Conservation (phyloP, 2,888 invertebrate genomes). For the Erebia aethiops region DNA sequence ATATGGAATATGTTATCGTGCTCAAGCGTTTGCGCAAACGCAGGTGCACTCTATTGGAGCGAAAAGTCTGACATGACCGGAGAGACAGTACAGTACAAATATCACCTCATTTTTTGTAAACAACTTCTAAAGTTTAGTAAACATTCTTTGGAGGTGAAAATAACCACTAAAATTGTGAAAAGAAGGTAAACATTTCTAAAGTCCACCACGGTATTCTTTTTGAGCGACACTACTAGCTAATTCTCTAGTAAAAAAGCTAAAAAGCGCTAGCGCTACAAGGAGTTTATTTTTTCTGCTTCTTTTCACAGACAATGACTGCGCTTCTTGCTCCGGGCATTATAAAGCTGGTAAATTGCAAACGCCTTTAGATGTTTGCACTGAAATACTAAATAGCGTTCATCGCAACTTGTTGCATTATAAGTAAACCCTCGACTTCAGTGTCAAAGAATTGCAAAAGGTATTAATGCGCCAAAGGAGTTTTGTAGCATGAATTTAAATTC, state of each 20-base stretch:
- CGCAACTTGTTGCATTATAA: conserved; percentile 3
- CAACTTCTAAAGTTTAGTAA: neutral
- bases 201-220: conserved; percentile 16
- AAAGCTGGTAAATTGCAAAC: conserved; percentile 16
- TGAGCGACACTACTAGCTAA: conserved; percentile 27
- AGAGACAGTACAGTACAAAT: neutral
- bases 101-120: neutral
- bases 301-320: conserved; percentile 15
- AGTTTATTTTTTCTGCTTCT: neutral
- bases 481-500: neutral
- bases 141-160: neutral
- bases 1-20: no score
- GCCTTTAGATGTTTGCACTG: conserved; percentile 3
- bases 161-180: neutral
- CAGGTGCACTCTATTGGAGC: no score
- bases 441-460: neutral
- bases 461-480: neutral
- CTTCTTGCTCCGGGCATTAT: conserved; percentile 9
- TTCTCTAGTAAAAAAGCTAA: conserved; percentile 20
- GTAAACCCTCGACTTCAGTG: conserved; percentile 1
- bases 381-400: conserved; percentile 12
- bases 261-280: conserved; percentile 23
- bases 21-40: no score
- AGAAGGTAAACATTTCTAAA: conserved; percentile 28
- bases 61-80: no score